These are phyloP conservation scores for Halyomorpha halys DNA, from an alignment of 1,140 invertebrate genomes.

Conservation along the genomic window DNA sequence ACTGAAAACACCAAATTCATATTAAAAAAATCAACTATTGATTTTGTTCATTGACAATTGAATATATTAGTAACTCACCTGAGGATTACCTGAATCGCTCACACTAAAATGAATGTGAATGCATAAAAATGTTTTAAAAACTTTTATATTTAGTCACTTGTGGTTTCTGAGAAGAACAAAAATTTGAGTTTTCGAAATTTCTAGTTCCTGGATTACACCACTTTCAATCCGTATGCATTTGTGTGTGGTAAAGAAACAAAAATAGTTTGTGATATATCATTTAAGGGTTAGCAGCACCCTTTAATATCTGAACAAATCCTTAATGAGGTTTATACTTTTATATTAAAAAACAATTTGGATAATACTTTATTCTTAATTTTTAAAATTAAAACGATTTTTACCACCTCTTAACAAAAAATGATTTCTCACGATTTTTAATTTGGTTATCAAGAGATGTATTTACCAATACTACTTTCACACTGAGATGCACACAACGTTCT, in stretches of 20 bases:
- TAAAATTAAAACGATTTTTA: too few relatives aligned
- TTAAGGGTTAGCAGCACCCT: neutral
- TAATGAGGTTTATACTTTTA: neutral
- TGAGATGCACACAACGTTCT: too few relatives aligned
- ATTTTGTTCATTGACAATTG: neutral
- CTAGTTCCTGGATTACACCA: conserved; percentile 14
- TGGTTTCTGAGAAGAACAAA: neutral
- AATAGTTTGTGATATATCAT: neutral
- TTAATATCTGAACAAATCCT: conserved; percentile 2
- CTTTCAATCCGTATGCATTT: conserved; percentile 1
- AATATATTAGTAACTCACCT: neutral
- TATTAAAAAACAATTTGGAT: neutral
- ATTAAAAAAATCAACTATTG: neutral
- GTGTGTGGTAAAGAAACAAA: neutral
- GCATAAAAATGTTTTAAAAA: conserved; percentile 2
- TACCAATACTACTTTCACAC: too few relatives aligned
- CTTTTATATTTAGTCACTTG: neutral
- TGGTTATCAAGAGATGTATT: too few relatives aligned
- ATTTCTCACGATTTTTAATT: too few relatives aligned
- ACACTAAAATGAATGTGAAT: neutral
- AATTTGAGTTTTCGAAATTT: conserved; percentile 1
- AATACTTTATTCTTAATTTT: neutral
- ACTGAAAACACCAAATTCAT: neutral
- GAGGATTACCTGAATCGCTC: conserved; percentile 7
- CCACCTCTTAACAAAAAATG: too few relatives aligned